A percentile compares a stretch with the other conserved stretches of the same genome.
These are phyloP conservation scores for Drosophila oshimai DNA, from an alignment of 1,140 invertebrate species.

Conservation along the genomic window DNA sequence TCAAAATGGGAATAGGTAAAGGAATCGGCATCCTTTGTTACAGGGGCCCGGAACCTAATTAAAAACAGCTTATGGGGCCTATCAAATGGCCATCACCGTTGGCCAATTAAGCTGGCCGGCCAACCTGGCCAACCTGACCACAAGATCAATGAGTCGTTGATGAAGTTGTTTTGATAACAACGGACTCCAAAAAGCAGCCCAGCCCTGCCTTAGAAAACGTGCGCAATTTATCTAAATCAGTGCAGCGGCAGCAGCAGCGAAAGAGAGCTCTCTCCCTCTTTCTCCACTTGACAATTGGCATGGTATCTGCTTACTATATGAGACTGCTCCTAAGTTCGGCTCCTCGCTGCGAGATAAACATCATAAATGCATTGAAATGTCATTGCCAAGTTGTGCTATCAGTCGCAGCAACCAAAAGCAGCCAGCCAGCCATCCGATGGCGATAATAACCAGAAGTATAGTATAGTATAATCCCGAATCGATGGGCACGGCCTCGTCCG, in stretches of 20 bases:
- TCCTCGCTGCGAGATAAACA: constrained; percentile 63
- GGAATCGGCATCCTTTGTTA: constrained; percentile 55
- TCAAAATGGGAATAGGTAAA: not conserved
- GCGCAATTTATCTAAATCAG: constrained; percentile 81
- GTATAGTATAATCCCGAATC: constrained; percentile 19
- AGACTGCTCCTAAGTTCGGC: not conserved
- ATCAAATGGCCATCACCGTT: constrained; percentile 40
- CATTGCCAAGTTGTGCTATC: constrained; percentile 78
- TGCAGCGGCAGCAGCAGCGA: constrained; percentile 56
- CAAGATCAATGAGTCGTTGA: constrained; percentile 60
- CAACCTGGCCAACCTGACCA: constrained; percentile 32
- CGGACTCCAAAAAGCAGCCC: constrained; percentile 28
- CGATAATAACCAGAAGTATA: constrained; percentile 55
- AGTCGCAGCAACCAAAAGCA: constrained; percentile 52
- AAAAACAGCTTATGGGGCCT: constrained; percentile 55
- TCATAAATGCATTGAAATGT: constrained; percentile 82
- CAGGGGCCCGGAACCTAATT: constrained; percentile 53
- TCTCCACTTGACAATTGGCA: constrained; percentile 62
- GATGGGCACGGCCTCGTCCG: constrained; percentile 39
- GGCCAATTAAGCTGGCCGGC: constrained; percentile 65
- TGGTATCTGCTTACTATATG: constrained; percentile 20
- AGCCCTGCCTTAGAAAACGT: constrained; percentile 76
- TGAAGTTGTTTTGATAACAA: constrained; percentile 48
- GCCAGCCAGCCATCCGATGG: constrained; percentile 41
- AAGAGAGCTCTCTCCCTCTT: constrained; percentile 20